Conservation (phyloP, 2,113 vertebrate genomes). For the Pogonocichla stellata region DNA sequence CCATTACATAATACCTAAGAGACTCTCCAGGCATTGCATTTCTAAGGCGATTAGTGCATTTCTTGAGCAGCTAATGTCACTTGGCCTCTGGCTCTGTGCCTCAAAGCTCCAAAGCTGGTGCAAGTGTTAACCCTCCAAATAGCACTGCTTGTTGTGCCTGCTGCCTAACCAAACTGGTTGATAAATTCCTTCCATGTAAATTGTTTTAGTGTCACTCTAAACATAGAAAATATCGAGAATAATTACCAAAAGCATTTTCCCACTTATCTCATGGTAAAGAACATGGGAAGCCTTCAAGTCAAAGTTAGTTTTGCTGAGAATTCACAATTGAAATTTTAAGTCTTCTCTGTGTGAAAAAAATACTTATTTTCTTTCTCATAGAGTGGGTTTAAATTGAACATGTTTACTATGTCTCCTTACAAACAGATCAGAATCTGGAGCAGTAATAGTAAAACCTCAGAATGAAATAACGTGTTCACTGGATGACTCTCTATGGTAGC, state of each 20-base stretch:
- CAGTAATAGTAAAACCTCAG: slow-evolving; percentile 37
- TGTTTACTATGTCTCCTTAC: slow-evolving; percentile 10
- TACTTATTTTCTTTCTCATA: slow-evolving; percentile 4
- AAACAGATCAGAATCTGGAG: slow-evolving; percentile 13
- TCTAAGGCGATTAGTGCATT: slow-evolving; percentile 35
- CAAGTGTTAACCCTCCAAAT: background rate
- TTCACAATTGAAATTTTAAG: slow-evolving; percentile 30
- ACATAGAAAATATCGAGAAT: background rate
- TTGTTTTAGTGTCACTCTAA: background rate
- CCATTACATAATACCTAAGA: background rate
- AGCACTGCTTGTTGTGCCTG: background rate
- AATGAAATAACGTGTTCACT: slow-evolving; percentile 34
- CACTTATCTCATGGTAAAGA: background rate
- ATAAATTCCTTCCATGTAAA: background rate
- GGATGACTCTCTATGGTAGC: slow-evolving; percentile 44
- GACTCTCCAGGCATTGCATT: slow-evolving; percentile 12
- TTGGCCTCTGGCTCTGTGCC: background rate
- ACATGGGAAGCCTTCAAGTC: background rate
- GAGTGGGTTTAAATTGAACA: background rate
- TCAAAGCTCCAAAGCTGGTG: background rate
- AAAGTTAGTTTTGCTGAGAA: slow-evolving; percentile 13
- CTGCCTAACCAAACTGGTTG: background rate
- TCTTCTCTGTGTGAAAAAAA: slow-evolving; percentile 36
- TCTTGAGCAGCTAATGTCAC: slow-evolving; percentile 12
- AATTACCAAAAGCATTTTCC: background rate